phyloP scores from a whole-genome alignment of 2,797 vertebrate species.

The Brachymystax lenok region DNA sequence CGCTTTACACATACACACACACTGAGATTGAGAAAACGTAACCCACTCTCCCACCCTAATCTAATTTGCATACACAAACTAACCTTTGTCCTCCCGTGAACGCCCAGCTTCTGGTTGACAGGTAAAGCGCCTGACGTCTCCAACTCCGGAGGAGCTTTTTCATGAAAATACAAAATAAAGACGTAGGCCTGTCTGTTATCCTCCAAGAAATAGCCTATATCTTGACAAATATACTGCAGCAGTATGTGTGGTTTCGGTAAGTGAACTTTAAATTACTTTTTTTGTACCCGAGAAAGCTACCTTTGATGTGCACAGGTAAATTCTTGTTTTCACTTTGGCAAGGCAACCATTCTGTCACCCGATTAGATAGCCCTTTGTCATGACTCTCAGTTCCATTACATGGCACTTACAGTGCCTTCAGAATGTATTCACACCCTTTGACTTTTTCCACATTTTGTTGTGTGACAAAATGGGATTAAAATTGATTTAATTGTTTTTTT shows the following conservation, averaged over 20 bases:
- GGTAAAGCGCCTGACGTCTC: constrained; percentile 68
- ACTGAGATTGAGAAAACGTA: too few relatives aligned
- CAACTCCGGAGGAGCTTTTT: constrained; percentile 29
- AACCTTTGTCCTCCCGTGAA: not conserved
- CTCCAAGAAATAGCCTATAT: not conserved
- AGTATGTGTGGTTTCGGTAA: constrained; percentile 69
- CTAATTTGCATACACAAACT: too few relatives aligned
- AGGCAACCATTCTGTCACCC: not conserved
- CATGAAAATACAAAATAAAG: not conserved
- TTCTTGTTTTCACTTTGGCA: not conserved
- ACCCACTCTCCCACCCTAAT: too few relatives aligned
- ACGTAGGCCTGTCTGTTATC: not conserved
- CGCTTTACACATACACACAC: too few relatives aligned
- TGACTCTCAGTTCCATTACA: too few relatives aligned
- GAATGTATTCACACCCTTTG: too few relatives aligned
- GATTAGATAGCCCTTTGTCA: too few relatives aligned
- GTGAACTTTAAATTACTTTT: constrained; percentile 8
- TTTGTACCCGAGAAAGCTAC: not conserved
- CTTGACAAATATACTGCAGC: not conserved
- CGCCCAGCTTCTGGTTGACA: constrained; percentile 39
- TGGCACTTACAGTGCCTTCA: too few relatives aligned
- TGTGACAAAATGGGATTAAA: too few relatives aligned
- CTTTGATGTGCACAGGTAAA: not conserved
- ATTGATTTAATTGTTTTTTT: too few relatives aligned
- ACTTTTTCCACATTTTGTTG: too few relatives aligned